A percentile compares a stretch with the other conserved stretches of the same genome.
Conservation (phyloP, 1,140 invertebrate species). For the Lucilia sericata region DNA sequence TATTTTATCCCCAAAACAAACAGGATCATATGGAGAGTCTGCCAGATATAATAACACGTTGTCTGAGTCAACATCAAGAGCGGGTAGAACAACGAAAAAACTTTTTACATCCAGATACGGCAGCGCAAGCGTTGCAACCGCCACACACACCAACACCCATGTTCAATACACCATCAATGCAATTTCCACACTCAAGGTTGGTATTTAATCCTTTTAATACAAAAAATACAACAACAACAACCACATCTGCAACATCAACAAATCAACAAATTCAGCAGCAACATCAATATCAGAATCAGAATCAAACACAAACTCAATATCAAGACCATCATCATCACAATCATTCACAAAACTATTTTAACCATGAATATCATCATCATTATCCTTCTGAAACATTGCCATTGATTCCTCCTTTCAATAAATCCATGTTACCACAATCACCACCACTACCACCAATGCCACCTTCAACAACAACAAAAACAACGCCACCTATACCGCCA, state of each 20-base stretch:
- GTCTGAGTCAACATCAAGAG: conserved; percentile 77
- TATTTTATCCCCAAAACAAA: conserved; percentile 28
- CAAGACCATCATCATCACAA: background rate
- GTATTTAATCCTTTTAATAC: conserved; percentile 30
- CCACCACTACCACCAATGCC: conserved; percentile 1
- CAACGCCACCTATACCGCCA: conserved; percentile 27
- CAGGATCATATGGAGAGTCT: conserved; percentile 77
- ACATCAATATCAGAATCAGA: conserved; percentile 20
- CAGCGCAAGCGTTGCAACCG: conserved; percentile 69
- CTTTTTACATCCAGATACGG: conserved; percentile 87
- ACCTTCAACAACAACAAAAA: background rate
- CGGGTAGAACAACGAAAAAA: conserved; percentile 81
- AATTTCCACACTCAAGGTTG: conserved; percentile 68
- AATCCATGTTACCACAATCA: conserved; percentile 26
- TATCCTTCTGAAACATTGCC: conserved; percentile 20
- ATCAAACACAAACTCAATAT: background rate
- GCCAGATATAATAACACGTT: conserved; percentile 83
- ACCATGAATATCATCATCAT: background rate
- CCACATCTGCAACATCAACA: background rate
- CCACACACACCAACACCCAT: conserved; percentile 66
- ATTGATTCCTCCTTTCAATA: conserved; percentile 36
- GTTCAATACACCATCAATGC: conserved; percentile 66
- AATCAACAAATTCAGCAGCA: conserved; percentile 41
- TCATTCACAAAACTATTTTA: background rate
- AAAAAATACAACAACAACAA: conserved; percentile 3